These are phyloP conservation scores for Oscheius sp. DNA, from an alignment of 2,888 invertebrate species.

Conservation along the genomic window DNA sequence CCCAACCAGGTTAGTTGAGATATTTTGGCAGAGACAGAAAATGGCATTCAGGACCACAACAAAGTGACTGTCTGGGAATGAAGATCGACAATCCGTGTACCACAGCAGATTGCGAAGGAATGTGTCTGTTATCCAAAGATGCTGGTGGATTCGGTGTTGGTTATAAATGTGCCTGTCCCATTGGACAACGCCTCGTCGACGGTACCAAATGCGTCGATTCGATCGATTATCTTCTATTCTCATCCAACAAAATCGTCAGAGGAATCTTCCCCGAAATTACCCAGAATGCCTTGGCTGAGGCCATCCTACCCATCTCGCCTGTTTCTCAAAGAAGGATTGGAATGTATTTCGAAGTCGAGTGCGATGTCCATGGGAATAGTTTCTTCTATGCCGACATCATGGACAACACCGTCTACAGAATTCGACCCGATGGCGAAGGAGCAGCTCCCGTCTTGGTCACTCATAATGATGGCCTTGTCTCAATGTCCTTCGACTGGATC, in stretches of 20 bases:
- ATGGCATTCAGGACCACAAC: slow-evolving; percentile 47
- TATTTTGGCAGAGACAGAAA: neutral
- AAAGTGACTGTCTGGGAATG: slow-evolving; percentile 65
- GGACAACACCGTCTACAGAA: slow-evolving; percentile 78
- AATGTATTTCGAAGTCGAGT: slow-evolving; percentile 75
- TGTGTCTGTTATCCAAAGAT: slow-evolving; percentile 88
- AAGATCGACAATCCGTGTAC: slow-evolving; percentile 71
- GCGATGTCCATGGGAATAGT: slow-evolving; percentile 78
- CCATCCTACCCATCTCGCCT: slow-evolving; percentile 89
- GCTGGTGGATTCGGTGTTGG: slow-evolving; percentile 78
- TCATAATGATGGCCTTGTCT: slow-evolving; percentile 96
- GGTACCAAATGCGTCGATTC: slow-evolving; percentile 69
- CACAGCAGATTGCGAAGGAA: slow-evolving; percentile 79
- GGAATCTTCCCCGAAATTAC: slow-evolving; percentile 84
- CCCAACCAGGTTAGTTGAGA: slow-evolving; percentile 60
- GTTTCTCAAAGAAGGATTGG: slow-evolving; percentile 90
- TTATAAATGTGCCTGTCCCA: slow-evolving; percentile 87
- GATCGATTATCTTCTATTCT: slow-evolving; percentile 71
- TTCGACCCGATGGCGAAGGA: slow-evolving; percentile 72
- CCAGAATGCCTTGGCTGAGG: slow-evolving; percentile 86
- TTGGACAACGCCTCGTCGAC: slow-evolving; percentile 78
- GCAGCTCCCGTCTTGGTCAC: slow-evolving; percentile 83
- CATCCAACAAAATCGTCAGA: slow-evolving; percentile 85
- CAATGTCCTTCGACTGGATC: slow-evolving; percentile 93
- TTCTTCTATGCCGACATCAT: slow-evolving; percentile 98